Evolutionary conservation across 2,797 vertebrate species (phyloP).

Genomic region (Tangara arthus): DNA sequence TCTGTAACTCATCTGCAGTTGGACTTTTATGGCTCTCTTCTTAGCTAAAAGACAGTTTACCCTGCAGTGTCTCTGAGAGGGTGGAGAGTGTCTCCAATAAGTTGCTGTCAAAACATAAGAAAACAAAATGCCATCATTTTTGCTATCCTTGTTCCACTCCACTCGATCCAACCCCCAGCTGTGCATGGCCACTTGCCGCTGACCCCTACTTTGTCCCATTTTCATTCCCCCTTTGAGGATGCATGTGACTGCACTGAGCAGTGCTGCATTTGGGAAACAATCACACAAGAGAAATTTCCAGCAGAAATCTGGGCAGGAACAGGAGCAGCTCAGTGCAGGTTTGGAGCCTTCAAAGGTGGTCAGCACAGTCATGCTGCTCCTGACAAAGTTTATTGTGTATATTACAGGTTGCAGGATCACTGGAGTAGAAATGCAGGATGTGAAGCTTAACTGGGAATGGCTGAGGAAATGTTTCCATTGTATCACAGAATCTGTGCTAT

Average conservation of each 20-base stretch:
- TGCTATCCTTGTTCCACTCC: constrained; percentile 79
- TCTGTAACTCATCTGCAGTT: constrained; percentile 84
- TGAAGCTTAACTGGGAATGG: not conserved
- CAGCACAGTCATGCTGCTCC: not conserved
- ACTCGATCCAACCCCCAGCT: constrained; percentile 75
- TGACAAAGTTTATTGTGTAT: not conserved
- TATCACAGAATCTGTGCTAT: not conserved
- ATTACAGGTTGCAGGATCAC: constrained; percentile 3
- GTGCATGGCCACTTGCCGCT: constrained; percentile 79
- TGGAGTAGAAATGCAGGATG: constrained; percentile 29
- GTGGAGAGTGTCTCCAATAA: constrained; percentile 26
- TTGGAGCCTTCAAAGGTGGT: constrained; percentile 33
- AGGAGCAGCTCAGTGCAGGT: not conserved
- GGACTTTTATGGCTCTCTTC: constrained; percentile 65
- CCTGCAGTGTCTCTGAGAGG: not conserved
- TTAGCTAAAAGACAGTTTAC: constrained; percentile 65
- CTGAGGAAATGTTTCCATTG: not conserved
- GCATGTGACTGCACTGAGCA: constrained; percentile 50
- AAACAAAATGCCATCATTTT: constrained; percentile 79
- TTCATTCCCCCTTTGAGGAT: constrained; percentile 72
- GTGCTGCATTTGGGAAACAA: not conserved
- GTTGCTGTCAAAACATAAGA: constrained; percentile 78
- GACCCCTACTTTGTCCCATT: constrained; percentile 71
- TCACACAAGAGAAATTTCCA: constrained; percentile 8
- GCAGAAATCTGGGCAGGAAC: constrained; percentile 59